A percentile compares a stretch with the other conserved stretches of the same genome.
These are phyloP conservation scores for Tadarida brasiliensis DNA, from an alignment of 2,797 vertebrate species.

Conservation along the genomic window DNA sequence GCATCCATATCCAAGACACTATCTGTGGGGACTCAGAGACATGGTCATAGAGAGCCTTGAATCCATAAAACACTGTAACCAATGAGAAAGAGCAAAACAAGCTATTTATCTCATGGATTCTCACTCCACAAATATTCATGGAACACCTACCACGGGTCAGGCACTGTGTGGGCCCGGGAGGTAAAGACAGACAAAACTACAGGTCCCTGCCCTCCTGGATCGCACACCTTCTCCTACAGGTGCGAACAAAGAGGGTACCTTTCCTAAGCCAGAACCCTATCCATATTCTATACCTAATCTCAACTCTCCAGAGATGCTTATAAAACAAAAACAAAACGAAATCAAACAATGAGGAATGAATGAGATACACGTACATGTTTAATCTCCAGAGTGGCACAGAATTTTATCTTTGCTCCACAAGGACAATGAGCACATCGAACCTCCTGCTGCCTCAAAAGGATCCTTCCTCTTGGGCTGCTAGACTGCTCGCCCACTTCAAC, in stretches of 20 bases:
- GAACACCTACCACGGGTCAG: background rate
- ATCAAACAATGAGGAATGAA: background rate
- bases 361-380: background rate
- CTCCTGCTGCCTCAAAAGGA: background rate
- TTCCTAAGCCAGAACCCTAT: background rate
- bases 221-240: rapidly evolving
- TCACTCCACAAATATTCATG: background rate
- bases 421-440: background rate
- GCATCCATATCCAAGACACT: background rate
- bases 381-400: background rate
- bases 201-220: background rate
- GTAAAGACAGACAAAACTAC: background rate
- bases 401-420: background rate
- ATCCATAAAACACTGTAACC: background rate
- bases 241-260: background rate
- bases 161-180: background rate
- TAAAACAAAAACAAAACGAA: no score
- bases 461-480: background rate
- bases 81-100: background rate
- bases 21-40: background rate
- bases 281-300: background rate
- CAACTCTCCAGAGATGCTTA: background rate
- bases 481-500: background rate
- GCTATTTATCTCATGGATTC: background rate
- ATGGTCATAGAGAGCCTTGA: background rate